These are phyloP conservation scores for Netta rufina DNA, from an alignment of 2,797 vertebrate species.

Conservation along the genomic window DNA sequence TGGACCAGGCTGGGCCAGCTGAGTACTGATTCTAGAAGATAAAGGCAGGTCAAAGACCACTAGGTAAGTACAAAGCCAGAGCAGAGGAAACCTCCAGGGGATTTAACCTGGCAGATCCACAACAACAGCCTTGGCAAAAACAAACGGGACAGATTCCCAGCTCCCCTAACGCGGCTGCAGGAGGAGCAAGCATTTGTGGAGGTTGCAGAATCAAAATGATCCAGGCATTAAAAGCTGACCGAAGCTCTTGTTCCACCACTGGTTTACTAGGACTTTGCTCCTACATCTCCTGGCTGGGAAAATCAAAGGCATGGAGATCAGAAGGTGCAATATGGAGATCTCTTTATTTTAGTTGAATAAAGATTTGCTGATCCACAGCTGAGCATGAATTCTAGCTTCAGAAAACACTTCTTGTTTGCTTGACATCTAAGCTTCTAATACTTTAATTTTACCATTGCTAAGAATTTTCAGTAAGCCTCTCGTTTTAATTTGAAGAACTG, in stretches of 20 bases:
- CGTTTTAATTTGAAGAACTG: neutral
- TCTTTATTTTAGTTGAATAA: neutral
- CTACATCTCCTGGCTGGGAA: neutral
- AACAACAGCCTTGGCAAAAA: neutral
- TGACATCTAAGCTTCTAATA: neutral
- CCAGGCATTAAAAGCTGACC: neutral
- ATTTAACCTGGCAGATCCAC: conserved; percentile 26
- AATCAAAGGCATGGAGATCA: neutral
- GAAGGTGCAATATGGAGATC: neutral
- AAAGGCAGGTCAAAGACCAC: neutral
- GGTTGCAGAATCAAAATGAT: neutral
- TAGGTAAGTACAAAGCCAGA: neutral
- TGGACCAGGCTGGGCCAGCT: neutral
- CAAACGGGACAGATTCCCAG: neutral
- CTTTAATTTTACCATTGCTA: neutral
- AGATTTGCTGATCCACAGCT: neutral
- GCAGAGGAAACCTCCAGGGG: neutral
- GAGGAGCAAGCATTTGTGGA: neutral
- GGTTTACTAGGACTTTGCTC: neutral
- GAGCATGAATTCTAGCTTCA: neutral
- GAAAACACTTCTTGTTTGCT: neutral
- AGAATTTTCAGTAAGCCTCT: neutral
- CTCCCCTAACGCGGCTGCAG: neutral
- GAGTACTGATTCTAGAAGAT: conserved; percentile 40
- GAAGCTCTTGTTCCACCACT: neutral